Base-by-base conservation (phyloP, 2,113 vertebrate species). In the Neolamprologus fasciatus region DNA sequence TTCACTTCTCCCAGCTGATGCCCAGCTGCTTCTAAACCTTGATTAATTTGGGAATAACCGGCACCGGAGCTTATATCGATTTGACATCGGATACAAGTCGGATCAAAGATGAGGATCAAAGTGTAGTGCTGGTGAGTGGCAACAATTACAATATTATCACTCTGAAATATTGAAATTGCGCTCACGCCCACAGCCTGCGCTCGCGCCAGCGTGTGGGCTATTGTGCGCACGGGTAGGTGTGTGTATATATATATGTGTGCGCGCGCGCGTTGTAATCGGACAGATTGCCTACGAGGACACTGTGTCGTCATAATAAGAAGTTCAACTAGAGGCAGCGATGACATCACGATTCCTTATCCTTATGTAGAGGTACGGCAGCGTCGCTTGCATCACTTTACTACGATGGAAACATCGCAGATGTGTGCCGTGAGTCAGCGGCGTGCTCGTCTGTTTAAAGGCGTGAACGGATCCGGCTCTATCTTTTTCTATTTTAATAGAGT, bases 41-140 rank as follows among this genome's bases (percentile, higher is more conserved):
- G 1, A 85, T 81, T 37, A 11, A 51, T 89, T 81, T 86, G 66
- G 89, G 78, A 89, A 85, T 92, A 91, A 83, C 86, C 16, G 86
- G 68, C 87, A 66, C 31, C 50, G 14, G 68, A 76, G 17, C 40
- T 80, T 84, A 61, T 19, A 85, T 86, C 85, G 82, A 88, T 91
- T 93, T 85, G 81, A 89, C 89, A 76, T 83, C 80, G 87, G 89
- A 93, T 82, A 89, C 73, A 28, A 83, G 28, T 45, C n/a, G 79
- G 90, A 91, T 71, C 84, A 76, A 82, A 78, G 82, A 96, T 96
- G 95, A 88, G 92, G 83, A 90, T 90, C 63, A 68, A 78, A 79
- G 93, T 92, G 91, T 96, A 96, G 94, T 86, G 66, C 78, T 45
- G 95, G 95, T 96, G 37, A 95, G 95, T 94, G 14, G 12, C 42